Evolutionary conservation across 2,113 vertebrate species (phyloP).

Genomic region (Sapayoa aenigma): DNA sequence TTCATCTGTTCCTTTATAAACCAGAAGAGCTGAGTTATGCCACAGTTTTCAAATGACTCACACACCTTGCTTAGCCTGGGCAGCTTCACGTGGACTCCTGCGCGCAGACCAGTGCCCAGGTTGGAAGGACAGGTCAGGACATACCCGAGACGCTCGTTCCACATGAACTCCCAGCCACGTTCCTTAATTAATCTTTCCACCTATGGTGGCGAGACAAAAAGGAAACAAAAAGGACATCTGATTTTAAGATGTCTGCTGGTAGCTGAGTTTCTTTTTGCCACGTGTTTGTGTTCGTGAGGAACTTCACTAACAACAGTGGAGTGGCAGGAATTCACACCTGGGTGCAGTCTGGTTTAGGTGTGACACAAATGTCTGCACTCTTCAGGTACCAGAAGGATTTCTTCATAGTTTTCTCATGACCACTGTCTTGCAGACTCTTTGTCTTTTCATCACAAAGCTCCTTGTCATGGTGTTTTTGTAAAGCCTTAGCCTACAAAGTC

Average conservation of each 20-base stretch:
- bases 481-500: neutral
- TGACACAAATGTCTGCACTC: neutral
- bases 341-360: neutral
- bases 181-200: constrained; percentile 89
- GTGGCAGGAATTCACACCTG: neutral
- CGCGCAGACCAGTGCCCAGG: constrained; percentile 87
- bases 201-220: constrained; percentile 43
- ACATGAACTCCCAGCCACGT: constrained; percentile 95
- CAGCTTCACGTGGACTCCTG: constrained; percentile 88
- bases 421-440: neutral
- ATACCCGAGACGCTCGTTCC: constrained; percentile 89
- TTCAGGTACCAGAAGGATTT: neutral
- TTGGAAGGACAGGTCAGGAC: constrained; percentile 91
- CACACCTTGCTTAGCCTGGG: constrained; percentile 84
- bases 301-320: neutral
- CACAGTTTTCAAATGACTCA: neutral
- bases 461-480: neutral
- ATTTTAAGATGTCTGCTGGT: neutral
- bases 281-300: neutral
- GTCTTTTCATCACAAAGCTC: neutral
- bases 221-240: neutral
- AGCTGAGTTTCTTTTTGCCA: neutral
- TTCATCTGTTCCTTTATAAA: neutral
- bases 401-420: accelerated
- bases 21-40: neutral